A percentile compares a stretch with the other conserved stretches of the same genome.
Evolutionary conservation across 2,797 vertebrate species (phyloP).

Genomic region (Onychomys torridus): DNA sequence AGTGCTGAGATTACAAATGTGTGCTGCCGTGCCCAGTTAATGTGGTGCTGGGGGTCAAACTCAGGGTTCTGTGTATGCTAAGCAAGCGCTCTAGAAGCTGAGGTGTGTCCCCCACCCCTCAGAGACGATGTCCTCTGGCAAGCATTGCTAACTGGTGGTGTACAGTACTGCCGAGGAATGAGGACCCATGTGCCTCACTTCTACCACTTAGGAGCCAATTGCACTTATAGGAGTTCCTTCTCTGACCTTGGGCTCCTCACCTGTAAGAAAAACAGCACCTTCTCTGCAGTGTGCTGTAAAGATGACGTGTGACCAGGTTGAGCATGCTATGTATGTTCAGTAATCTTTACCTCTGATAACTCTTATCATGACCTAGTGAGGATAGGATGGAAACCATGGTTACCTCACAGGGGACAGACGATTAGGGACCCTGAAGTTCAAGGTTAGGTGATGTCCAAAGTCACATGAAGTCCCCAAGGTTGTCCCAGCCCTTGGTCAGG

Average conservation of each 20-base stretch:
- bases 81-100: background rate
- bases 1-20: background rate
- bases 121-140: background rate
- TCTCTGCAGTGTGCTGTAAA: accelerated
- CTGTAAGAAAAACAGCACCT: background rate
- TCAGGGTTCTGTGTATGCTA: background rate
- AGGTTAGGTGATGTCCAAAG: background rate
- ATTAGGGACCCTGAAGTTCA: conserved; percentile 19
- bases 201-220: background rate
- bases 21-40: background rate
- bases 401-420: background rate
- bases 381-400: background rate
- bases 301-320: background rate
- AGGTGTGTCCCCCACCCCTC: background rate
- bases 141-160: background rate
- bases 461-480: background rate
- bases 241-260: background rate
- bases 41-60: background rate
- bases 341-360: background rate
- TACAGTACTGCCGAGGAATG: background rate
- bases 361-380: background rate
- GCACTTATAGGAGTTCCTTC: background rate
- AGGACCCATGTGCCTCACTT: background rate
- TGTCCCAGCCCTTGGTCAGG: background rate
- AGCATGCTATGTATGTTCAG: accelerated